Conservation (phyloP, 92 coral and sea anemone species). For the Porites cylindrica region DNA sequence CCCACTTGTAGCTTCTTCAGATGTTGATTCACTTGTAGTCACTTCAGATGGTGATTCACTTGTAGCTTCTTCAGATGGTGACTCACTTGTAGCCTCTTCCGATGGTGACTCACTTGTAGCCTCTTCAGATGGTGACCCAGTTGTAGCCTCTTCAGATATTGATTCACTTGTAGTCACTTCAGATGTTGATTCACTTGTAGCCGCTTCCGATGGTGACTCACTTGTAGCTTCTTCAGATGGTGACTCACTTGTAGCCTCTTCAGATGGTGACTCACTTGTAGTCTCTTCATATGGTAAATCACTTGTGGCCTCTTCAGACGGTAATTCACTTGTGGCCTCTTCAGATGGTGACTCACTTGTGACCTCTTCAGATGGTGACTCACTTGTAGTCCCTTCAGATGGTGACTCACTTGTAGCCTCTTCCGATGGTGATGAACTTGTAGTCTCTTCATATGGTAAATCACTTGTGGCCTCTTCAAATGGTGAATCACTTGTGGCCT, state of each 20-base stretch:
- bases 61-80: background rate
- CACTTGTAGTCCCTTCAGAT: background rate
- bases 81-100: background rate
- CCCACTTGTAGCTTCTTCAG: too few relatives aligned
- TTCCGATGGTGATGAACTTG: background rate
- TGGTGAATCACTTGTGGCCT: background rate
- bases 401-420: background rate
- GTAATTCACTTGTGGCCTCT: background rate
- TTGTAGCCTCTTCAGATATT: background rate
- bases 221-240: background rate
- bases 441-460: background rate
- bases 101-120: background rate
- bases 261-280: background rate
- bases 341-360: background rate
- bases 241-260: background rate
- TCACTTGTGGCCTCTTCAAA: background rate
- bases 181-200: constrained; percentile 4
- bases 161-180: background rate
- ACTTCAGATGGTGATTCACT: background rate
- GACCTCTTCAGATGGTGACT: background rate
- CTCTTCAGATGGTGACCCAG: background rate
- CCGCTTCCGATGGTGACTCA: background rate
- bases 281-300: background rate
- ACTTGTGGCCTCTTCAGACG: background rate
- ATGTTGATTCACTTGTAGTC: background rate